These are phyloP conservation scores for Thelaira solivaga DNA, from an alignment of 2,888 invertebrate genomes.

Conservation along the genomic window DNA sequence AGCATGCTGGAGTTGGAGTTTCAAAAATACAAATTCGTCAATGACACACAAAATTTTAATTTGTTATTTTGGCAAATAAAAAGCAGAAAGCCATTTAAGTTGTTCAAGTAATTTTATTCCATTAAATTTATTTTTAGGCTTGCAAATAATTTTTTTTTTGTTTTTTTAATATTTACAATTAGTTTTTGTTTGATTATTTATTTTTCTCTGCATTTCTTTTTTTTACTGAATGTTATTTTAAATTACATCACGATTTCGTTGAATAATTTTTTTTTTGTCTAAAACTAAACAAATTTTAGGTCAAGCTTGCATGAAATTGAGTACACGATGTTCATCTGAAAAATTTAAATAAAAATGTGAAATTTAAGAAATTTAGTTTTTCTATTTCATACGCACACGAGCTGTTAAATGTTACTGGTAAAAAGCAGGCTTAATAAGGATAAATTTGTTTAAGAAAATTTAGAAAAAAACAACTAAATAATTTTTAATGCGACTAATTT, in stretches of 20 bases:
- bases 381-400: background rate
- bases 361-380: background rate
- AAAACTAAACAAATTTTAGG: background rate
- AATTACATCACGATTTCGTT: slow-evolving; percentile 36
- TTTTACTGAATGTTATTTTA: slow-evolving; percentile 23
- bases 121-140: background rate
- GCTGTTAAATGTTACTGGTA: too few relatives aligned
- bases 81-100: background rate
- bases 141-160: background rate
- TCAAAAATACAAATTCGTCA: background rate
- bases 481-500: too few relatives aligned
- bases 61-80: background rate
- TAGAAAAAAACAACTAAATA: too few relatives aligned
- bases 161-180: background rate
- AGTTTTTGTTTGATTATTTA: background rate
- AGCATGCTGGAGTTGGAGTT: background rate
- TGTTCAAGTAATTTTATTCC: background rate
- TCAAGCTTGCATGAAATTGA: slow-evolving; percentile 1
- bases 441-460: too few relatives aligned
- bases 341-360: background rate
- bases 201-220: background rate
- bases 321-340: background rate
- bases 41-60: background rate
- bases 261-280: background rate
- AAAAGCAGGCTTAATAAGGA: too few relatives aligned